phyloP scores from a whole-genome alignment of 2,888 invertebrate species.

The Cerastoderma edule region DNA sequence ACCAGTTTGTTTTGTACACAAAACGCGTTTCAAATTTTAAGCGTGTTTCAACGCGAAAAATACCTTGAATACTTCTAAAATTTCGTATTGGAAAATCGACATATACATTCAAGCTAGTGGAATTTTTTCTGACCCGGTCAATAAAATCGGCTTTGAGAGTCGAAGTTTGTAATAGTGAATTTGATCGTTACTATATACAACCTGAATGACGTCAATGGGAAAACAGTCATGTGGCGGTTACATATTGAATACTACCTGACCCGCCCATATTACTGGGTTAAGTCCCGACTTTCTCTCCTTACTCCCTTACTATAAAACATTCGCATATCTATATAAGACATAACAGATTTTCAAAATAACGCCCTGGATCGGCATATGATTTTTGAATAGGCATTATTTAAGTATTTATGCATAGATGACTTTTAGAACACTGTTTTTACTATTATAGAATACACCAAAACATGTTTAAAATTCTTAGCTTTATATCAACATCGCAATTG shows the following conservation, averaged over 20 bases:
- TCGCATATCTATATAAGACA: too few relatives aligned
- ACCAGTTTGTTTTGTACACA: slow-evolving; percentile 30
- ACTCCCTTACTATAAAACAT: too few relatives aligned
- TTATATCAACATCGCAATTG: too few relatives aligned
- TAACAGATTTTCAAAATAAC: too few relatives aligned
- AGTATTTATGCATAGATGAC: too few relatives aligned
- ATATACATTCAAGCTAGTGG: background rate
- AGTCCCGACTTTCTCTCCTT: background rate
- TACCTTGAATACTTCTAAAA: background rate
- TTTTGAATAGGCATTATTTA: too few relatives aligned
- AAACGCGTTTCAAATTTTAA: slow-evolving; percentile 13
- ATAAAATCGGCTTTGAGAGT: background rate
- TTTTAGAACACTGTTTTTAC: too few relatives aligned
- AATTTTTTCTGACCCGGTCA: background rate
- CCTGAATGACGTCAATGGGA: slow-evolving; percentile 14
- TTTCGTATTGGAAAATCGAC: slow-evolving; percentile 9
- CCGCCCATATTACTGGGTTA: too few relatives aligned
- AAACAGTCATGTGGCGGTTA: slow-evolving; percentile 19
- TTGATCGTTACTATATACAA: slow-evolving; percentile 6
- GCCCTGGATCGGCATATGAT: too few relatives aligned
- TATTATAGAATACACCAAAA: too few relatives aligned
- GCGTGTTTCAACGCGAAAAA: slow-evolving; percentile 21
- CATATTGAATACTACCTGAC: too few relatives aligned
- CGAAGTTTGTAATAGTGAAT: slow-evolving; percentile 11
- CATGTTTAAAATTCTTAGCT: too few relatives aligned